These are phyloP conservation scores for Anastrepha ludens DNA, from an alignment of 1,140 invertebrate genomes.

Conservation along the genomic window DNA sequence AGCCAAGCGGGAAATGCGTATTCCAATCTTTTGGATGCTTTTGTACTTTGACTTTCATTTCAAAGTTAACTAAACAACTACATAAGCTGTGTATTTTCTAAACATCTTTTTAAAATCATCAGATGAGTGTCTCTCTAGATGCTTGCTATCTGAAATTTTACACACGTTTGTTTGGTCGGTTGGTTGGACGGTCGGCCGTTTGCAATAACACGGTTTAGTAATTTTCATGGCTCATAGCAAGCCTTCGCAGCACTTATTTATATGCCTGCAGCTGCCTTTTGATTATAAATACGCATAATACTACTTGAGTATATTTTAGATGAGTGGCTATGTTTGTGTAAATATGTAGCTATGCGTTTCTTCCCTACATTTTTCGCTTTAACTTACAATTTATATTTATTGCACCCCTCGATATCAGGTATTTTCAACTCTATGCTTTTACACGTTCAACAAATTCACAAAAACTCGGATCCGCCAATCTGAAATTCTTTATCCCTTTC, in stretches of 20 bases:
- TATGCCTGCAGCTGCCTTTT: constrained; percentile 62
- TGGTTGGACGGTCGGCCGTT: not conserved
- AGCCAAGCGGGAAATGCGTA: too few relatives aligned
- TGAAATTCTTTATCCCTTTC: not conserved
- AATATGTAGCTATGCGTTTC: not conserved
- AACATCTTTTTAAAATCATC: not conserved
- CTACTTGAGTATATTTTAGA: not conserved
- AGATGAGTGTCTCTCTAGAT: not conserved
- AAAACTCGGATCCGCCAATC: not conserved
- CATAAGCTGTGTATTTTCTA: not conserved
- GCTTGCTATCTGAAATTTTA: not conserved
- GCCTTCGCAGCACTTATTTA: not conserved
- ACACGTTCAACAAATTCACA: not conserved
- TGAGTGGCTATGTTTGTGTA: not conserved
- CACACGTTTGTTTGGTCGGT: not conserved
- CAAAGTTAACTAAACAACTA: not conserved
- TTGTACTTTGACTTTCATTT: not conserved
- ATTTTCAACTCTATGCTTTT: not conserved
- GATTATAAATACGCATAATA: not conserved
- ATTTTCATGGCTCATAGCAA: constrained; percentile 70
- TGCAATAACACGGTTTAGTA: constrained; percentile 73
- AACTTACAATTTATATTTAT: not conserved
- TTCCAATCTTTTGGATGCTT: too few relatives aligned
- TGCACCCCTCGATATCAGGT: not conserved
- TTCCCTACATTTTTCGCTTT: not conserved